Evolutionary conservation across 2,888 invertebrate genomes (phyloP).

Genomic region (Selenia dentaria): DNA sequence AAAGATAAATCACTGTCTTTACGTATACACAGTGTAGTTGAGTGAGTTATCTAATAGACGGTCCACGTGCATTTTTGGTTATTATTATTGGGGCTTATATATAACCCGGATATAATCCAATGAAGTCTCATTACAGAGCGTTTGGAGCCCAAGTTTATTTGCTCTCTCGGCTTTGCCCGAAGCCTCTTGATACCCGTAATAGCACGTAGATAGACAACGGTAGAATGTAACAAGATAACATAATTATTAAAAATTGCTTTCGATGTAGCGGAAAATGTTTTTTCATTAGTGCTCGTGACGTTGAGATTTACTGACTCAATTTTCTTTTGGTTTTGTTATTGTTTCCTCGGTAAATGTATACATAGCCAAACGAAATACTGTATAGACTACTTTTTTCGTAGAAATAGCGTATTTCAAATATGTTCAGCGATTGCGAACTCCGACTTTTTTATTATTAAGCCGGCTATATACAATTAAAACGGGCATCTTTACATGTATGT

Average conservation of each 20-base stretch:
- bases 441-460: too few species aligned
- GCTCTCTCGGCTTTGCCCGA: constrained; percentile 62
- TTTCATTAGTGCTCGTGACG: constrained; percentile 37
- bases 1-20: constrained; percentile 9
- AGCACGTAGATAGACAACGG: constrained; percentile 69
- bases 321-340: constrained; percentile 10
- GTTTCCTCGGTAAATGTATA: too few species aligned
- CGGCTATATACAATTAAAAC: too few species aligned
- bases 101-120: constrained; percentile 75
- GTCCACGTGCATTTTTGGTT: constrained; percentile 82
- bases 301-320: constrained; percentile 29
- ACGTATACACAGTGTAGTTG: constrained; percentile 56
- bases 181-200: constrained; percentile 72
- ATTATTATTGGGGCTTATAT: constrained; percentile 78
- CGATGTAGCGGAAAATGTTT: constrained; percentile 63
- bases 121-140: constrained; percentile 79
- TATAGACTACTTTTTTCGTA: too few species aligned
- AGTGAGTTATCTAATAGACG: constrained; percentile 80
- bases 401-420: too few species aligned
- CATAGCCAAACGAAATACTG: too few species aligned
- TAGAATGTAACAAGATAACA: constrained; percentile 60
- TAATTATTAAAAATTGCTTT: constrained; percentile 83
- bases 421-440: too few species aligned
- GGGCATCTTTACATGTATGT: too few species aligned
- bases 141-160: constrained; percentile 77